These are phyloP conservation scores for Phengaris arion DNA, from an alignment of 2,888 invertebrate genomes.

Conservation along the genomic window DNA sequence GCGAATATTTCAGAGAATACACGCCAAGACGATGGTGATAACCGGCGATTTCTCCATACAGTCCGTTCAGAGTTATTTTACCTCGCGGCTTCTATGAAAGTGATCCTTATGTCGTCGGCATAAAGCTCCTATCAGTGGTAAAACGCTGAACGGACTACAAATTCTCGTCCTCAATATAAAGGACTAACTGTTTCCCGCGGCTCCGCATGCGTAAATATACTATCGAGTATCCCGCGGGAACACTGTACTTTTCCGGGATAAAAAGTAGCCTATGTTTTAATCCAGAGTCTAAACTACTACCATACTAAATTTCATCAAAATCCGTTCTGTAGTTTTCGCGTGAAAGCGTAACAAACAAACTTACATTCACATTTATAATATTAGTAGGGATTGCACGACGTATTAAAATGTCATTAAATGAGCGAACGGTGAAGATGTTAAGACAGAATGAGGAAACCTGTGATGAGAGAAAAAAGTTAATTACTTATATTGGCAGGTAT, in stretches of 20 bases:
- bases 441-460: neutral
- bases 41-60: conserved; percentile 16
- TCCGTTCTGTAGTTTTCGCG: no score
- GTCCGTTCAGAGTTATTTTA: neutral
- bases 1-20: conserved; percentile 23
- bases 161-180: neutral
- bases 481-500: no score
- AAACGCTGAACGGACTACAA: neutral
- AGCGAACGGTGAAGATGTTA: neutral
- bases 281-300: no score
- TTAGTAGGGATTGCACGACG: no score
- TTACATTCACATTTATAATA: no score
- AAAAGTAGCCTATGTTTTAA: no score
- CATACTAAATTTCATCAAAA: no score
- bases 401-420: neutral
- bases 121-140: neutral
- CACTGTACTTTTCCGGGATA: no score
- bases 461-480: neutral
- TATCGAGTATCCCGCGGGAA: no score
- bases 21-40: conserved; percentile 15
- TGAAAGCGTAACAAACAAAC: no score
- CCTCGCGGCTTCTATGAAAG: neutral
- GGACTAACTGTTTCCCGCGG: no score
- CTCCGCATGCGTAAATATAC: neutral
- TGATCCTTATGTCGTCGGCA: neutral